phyloP scores from a whole-genome alignment of 2,888 invertebrate genomes.

The Nemoura dubitans region DNA sequence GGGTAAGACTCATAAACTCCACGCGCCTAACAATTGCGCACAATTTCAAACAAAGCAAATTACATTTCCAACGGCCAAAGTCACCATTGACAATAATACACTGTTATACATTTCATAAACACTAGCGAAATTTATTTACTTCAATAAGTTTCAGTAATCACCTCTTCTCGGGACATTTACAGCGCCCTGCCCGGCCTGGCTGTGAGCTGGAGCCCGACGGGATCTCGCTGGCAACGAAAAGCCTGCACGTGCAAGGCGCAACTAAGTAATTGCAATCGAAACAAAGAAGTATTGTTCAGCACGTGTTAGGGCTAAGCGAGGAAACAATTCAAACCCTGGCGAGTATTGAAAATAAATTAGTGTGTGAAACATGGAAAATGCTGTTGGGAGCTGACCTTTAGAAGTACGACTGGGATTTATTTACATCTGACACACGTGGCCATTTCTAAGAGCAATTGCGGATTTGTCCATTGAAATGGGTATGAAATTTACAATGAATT shows the following conservation, averaged over 20 bases:
- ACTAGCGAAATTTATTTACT: not conserved
- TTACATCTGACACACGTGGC: too few species aligned
- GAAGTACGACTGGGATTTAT: not conserved
- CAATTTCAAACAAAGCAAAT: not conserved
- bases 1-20: not conserved
- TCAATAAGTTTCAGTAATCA: not conserved
- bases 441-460: too few species aligned
- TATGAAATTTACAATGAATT: too few species aligned
- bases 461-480: too few species aligned
- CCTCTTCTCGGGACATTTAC: not conserved
- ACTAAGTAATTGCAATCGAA: not conserved
- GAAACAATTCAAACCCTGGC: not conserved
- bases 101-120: not conserved
- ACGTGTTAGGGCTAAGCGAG: not conserved
- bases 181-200: not conserved
- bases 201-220: not conserved
- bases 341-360: not conserved
- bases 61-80: not conserved
- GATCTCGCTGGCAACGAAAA: not conserved
- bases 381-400: not conserved
- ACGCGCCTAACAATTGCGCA: not conserved
- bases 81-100: not conserved
- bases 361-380: not conserved
- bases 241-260: not conserved
- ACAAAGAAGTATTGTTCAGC: not conserved